Percentiles rank a stretch among this genome's conserved stretches.
Evolutionary conservation across 1,140 invertebrate genomes (phyloP).

Genomic region (Trachymyrmex cornetzi): DNA sequence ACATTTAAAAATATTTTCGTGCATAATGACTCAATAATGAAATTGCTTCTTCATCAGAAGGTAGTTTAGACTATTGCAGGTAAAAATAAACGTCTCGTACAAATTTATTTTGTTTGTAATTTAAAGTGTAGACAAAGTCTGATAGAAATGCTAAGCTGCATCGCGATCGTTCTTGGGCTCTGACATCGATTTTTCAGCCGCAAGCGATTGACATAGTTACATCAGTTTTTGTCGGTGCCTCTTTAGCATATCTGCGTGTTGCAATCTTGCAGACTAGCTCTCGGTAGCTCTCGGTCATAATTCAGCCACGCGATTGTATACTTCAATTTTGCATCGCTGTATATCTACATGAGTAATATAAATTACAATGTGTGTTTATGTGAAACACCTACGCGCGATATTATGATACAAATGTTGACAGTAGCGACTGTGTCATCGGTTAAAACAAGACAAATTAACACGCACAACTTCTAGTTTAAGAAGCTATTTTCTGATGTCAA

Average conservation of each 20-base stretch:
- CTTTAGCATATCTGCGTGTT: constrained; percentile 39
- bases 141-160: neutral
- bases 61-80: neutral
- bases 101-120: neutral
- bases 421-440: constrained; percentile 11
- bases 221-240: constrained; percentile 38
- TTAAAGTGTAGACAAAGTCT: neutral
- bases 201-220: constrained; percentile 58
- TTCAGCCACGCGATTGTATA: neutral
- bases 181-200: constrained; percentile 47
- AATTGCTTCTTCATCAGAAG: neutral
- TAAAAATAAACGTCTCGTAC: neutral
- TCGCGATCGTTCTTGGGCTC: constrained; percentile 8
- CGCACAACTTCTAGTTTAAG: neutral
- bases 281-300: constrained; percentile 26
- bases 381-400: constrained; percentile 1
- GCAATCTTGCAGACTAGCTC: constrained; percentile 22
- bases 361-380: constrained; percentile 29
- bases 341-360: neutral
- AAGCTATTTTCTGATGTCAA: neutral
- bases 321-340: constrained; percentile 28
- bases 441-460: neutral
- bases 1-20: neutral
- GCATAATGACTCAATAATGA: neutral
- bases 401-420: neutral